Base-by-base conservation (phyloP, 2,797 vertebrate species). In the Hydrolagus colliei region DNA sequence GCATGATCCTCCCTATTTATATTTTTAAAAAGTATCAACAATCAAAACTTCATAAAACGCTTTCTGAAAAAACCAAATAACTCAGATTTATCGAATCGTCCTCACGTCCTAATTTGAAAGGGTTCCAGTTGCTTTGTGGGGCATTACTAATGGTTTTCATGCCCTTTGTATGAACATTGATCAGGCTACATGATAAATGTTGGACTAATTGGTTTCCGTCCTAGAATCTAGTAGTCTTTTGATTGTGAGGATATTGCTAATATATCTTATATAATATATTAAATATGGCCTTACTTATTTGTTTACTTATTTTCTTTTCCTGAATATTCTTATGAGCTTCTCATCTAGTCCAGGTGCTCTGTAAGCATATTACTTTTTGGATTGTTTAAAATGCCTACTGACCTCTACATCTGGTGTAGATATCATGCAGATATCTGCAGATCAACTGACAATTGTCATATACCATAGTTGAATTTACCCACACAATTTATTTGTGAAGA, bases 341-440 rank as follows among this genome's bases (percentile, higher is more conserved):
- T 72, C 71, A 6, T 9, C n/a, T 22, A 14, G 71, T 22, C n/a
- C 67, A 68, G 67, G 67, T 68, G 11, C 67, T 68, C 67, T 68
- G 67, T 68, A 68, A 52, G 6, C 41, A 52, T 52, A 84, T 67
- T 84, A 84, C 63, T 71, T 84, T 35, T 84, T 84, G 79, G 79
- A 68, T 71, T 84, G 27, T 71, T 84, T 35, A 84, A 63, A 71
- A 18, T 68, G 41, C 16, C 18, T 84, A 71, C 52, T 84, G 79
- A 84, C 79, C 79, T 52, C 65, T 71, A 84, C 79, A 84, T 84
- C 79, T 84, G 79, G 67, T 71, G 71, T 67, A 67, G 79, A 84
- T 84, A 27, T 84, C 79, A 63, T 52, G 2, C 67, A 84, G 79
- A 84, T 68, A 27, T 27, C 27, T 27, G 27, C 27, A 27, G 27